Percentiles rank a stretch among this genome's conserved stretches.
Conservation (phyloP, 2,113 vertebrate species). For the Pogonocichla stellata region DNA sequence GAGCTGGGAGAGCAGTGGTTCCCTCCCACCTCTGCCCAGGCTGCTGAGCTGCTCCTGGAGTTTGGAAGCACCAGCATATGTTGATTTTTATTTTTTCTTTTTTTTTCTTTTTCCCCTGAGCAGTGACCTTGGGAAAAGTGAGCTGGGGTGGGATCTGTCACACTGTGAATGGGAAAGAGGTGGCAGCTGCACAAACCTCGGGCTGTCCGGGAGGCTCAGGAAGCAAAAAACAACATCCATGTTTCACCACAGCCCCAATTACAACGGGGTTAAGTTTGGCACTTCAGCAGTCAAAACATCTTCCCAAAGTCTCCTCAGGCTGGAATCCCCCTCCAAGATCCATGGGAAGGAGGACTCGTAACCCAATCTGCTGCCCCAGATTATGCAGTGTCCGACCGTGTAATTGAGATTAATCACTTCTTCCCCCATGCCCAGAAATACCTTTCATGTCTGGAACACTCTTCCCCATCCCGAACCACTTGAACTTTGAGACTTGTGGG, state of each 20-base stretch:
- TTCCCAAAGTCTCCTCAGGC: conserved; percentile 15
- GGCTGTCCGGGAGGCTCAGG: conserved; percentile 10
- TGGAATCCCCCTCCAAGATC: not conserved
- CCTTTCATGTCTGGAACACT: conserved; percentile 38
- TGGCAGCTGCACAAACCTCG: conserved; percentile 24
- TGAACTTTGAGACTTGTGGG: not conserved
- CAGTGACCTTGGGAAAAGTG: not conserved
- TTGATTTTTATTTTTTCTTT: accelerated
- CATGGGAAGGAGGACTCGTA: conserved; percentile 10
- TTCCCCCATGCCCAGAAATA: conserved; percentile 38
- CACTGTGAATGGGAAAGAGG: not conserved
- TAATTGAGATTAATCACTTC: conserved; percentile 65
- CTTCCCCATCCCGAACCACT: not conserved
- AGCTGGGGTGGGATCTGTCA: not conserved
- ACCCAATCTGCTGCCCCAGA: conserved; percentile 43
- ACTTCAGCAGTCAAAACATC: conserved; percentile 66
- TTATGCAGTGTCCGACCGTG: conserved; percentile 11
- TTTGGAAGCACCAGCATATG: not conserved
- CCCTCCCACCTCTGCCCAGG: not conserved
- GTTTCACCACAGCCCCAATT: conserved; percentile 38
- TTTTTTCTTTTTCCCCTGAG: too few species aligned
- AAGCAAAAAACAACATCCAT: conserved; percentile 38
- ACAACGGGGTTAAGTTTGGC: conserved; percentile 43
- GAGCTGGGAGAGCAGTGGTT: accelerated
- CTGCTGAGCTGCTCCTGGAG: not conserved